These are phyloP conservation scores for Smithornis capensis DNA, from an alignment of 2,113 vertebrate genomes.

Conservation along the genomic window DNA sequence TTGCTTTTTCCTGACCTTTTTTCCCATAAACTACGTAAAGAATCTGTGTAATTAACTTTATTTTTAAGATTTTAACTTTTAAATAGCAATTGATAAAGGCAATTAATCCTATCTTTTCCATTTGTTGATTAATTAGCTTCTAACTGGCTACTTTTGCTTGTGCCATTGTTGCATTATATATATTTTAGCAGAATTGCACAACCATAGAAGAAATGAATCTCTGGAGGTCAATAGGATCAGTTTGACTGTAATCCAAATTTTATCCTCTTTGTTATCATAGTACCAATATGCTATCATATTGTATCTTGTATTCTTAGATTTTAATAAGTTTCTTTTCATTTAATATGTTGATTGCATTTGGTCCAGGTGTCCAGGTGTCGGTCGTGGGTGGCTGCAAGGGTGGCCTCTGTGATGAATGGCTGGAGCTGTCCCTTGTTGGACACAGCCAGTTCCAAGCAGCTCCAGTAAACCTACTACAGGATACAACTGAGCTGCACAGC, in stretches of 20 bases:
- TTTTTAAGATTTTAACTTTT: not conserved
- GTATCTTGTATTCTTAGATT: not conserved
- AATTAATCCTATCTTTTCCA: not conserved
- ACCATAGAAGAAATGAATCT: not conserved
- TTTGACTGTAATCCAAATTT: not conserved
- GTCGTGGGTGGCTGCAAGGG: rapidly evolving
- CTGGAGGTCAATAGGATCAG: not conserved
- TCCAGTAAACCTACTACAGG: not conserved
- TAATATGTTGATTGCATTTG: not conserved
- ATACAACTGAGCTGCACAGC: not conserved
- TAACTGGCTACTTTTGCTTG: not conserved
- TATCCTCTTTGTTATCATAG: not conserved
- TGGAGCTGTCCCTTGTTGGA: not conserved
- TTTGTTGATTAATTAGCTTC: not conserved
- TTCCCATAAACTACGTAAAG: not conserved
- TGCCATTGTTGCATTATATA: not conserved
- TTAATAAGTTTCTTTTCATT: not conserved
- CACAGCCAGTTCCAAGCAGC: not conserved
- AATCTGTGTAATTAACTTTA: not conserved
- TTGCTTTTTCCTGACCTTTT: not conserved
- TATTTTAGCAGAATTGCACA: not conserved
- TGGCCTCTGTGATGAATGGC: too few relatives aligned
- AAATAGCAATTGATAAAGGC: not conserved
- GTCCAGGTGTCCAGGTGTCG: too few relatives aligned
- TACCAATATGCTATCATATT: not conserved